Percentiles rank a stretch among this genome's conserved stretches.
phyloP scores from a whole-genome alignment of 2,113 vertebrate species.

The Phoenicopterus ruber region DNA sequence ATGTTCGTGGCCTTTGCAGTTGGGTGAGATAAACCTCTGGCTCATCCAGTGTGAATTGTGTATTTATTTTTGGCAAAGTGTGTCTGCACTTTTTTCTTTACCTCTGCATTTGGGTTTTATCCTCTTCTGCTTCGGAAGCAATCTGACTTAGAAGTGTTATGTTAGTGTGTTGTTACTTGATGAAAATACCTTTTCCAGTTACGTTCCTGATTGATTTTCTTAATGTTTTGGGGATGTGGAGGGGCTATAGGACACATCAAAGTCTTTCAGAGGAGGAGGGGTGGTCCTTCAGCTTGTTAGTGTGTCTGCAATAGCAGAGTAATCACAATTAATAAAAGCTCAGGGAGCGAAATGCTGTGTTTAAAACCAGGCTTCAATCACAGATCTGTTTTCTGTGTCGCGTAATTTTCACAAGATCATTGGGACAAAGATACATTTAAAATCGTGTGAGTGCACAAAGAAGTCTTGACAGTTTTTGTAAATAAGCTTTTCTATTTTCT shows the following conservation, averaged over 20 bases:
- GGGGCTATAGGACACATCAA: not conserved
- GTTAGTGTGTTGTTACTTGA: not conserved
- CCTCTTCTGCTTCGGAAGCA: not conserved
- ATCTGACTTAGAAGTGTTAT: not conserved
- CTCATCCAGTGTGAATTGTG: accelerated
- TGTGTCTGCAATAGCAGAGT: not conserved
- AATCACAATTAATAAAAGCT: not conserved
- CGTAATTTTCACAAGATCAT: not conserved
- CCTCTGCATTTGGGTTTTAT: not conserved
- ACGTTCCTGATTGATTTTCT: not conserved
- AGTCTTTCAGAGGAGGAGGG: not conserved
- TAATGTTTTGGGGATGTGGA: too few species aligned
- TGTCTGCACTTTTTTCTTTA: not conserved
- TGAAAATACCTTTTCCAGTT: not conserved
- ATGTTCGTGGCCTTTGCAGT: not conserved
- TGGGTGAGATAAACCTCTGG: not conserved
- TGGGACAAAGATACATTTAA: not conserved
- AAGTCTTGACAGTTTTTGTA: not conserved
- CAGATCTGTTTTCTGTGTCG: not conserved
- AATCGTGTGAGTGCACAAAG: not conserved
- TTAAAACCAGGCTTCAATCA: not conserved
- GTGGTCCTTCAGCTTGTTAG: not conserved
- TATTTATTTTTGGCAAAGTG: not conserved
- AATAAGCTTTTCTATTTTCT: not conserved
- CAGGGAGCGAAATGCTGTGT: not conserved